Evolutionary conservation across 2,888 invertebrate genomes (phyloP).

Genomic region (Hypolimnas misippus): DNA sequence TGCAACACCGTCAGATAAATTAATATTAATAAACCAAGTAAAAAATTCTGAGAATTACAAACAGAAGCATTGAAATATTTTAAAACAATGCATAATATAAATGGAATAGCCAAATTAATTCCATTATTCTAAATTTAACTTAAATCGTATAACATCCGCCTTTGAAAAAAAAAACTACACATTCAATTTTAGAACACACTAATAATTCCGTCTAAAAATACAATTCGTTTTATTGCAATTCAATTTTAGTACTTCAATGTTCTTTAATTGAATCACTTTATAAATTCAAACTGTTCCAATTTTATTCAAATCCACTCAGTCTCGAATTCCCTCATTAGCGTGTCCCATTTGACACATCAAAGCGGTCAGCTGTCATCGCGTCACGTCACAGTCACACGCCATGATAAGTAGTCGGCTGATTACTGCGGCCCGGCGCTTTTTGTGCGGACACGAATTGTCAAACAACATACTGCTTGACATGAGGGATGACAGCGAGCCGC

Average conservation of each 20-base stretch:
- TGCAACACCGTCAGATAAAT: no score
- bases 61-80: no score
- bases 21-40: no score
- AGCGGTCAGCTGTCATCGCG: conserved; percentile 60
- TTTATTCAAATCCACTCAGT: conserved; percentile 6
- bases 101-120: no score
- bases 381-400: conserved; percentile 56
- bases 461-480: conserved; percentile 40
- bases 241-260: neutral
- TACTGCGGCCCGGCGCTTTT: conserved; percentile 54
- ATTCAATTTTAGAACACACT: neutral
- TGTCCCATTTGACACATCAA: conserved; percentile 65
- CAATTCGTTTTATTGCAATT: no score
- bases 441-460: conserved; percentile 63
- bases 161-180: neutral
- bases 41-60: no score
- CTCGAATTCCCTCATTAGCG: conserved; percentile 12
- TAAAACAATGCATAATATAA: no score
- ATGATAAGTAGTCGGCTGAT: conserved; percentile 73
- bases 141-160: neutral
- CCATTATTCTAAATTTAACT: no score
- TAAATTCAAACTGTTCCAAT: conserved; percentile 1
- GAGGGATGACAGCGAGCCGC: conserved; percentile 2
- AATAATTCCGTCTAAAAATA: no score
- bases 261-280: neutral